phyloP scores from a whole-genome alignment of 2,888 invertebrate genomes.

The Mimumesa dahlbomi region DNA sequence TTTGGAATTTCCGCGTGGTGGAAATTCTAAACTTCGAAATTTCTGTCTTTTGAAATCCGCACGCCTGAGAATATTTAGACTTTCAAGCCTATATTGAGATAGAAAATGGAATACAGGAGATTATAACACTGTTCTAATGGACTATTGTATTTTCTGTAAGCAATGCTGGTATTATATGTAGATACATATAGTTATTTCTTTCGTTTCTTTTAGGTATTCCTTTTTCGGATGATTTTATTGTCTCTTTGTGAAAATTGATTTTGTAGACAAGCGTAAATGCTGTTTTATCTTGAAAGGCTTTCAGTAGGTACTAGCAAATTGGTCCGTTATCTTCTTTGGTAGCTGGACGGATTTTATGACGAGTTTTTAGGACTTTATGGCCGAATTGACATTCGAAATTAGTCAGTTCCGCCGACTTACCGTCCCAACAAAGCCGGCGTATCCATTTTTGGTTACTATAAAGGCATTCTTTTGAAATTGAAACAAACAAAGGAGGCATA shows the following conservation, averaged over 20 bases:
- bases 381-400: conserved; percentile 38
- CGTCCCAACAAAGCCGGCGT: neutral
- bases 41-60: no score
- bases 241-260: conserved; percentile 20
- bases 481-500: neutral
- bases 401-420: conserved; percentile 28
- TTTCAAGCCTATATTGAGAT: no score
- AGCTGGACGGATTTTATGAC: conserved; percentile 39
- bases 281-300: conserved; percentile 10
- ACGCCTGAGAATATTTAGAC: no score
- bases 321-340: conserved; percentile 32
- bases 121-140: no score
- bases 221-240: neutral
- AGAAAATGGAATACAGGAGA: no score
- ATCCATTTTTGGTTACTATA: neutral
- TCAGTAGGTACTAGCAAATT: conserved; percentile 14
- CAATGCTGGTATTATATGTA: no score
- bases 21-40: no score
- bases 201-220: no score
- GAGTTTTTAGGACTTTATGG: conserved; percentile 32
- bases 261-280: conserved; percentile 19
- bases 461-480: conserved; percentile 16
- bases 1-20: no score
- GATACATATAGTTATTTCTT: no score
- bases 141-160: no score